Evolutionary conservation across 1,140 invertebrate species (phyloP), one percentile per base, ranked within the genome.

Genomic region (Zeugodacus cucurbitae): DNA sequence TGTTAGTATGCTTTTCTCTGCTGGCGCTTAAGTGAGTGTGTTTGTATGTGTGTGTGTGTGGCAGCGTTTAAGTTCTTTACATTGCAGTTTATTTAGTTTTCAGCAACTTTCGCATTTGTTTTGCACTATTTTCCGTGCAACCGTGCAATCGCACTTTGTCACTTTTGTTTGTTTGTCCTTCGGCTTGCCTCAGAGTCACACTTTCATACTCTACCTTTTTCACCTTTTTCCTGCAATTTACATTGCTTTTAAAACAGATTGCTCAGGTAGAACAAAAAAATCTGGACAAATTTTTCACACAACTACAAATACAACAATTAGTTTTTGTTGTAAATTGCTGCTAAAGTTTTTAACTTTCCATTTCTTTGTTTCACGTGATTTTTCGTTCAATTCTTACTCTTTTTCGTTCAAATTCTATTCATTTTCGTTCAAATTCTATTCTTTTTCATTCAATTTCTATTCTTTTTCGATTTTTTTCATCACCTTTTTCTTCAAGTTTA

Each of bases 161-260:
- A 82, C 41, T 82, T 44, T 82, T 29, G n/a, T 82, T 82, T 82
- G 11, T 82, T 82, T 82, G n/a, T 29, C 20, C 44, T 82, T 48
- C 41, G 5, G 22, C 26, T 54, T 26, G 2, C 41, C 74, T 6
- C 34, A n/a, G n/a, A n/a, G n/a, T 74, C 64, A 22, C 64, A 29
- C 32, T 70, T 6, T n/a, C 62, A 67, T 67, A 10, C 41, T 48
- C n/a, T 82, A 2, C 2, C 11, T 2, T 29, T 82, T 48, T 48
- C 7, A 48, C 34, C 34, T 22, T 22, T 74, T 74, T 74, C 2
- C 2, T 26, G 8, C 74, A 82, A 82, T 82, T 82, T 82, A 22
- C 74, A 82, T 48, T 48, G 74, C 44, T 82, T 82, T 82, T 82
- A 82, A 82, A 26, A 82, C 44, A 82, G 74, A n/a, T 48, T 44